Evolutionary conservation across 2,888 invertebrate genomes (phyloP).

Genomic region (Aproaerema taeniolella): DNA sequence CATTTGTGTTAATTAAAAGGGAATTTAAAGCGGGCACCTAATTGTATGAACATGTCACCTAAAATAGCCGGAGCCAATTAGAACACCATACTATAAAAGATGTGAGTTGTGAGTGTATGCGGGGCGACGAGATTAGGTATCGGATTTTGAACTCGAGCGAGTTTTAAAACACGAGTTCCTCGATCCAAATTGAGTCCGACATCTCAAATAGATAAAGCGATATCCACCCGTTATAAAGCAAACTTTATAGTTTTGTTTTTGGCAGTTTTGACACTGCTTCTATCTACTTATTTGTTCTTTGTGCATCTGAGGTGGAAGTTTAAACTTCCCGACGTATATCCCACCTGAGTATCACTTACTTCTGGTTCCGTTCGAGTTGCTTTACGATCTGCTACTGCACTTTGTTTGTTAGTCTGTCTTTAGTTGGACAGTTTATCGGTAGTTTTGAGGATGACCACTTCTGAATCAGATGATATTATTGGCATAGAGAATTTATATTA

Average conservation of each 20-base stretch:
- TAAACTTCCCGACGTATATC: slow-evolving; percentile 66
- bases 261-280: slow-evolving; percentile 74
- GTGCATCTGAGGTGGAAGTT: slow-evolving; percentile 66
- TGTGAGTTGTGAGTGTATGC: slow-evolving; percentile 17
- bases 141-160: slow-evolving; percentile 24
- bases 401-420: slow-evolving; percentile 28
- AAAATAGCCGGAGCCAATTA: slow-evolving; percentile 27
- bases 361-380: slow-evolving; percentile 41
- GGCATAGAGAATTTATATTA: background rate
- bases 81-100: slow-evolving; percentile 23
- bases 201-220: slow-evolving; percentile 71
- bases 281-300: slow-evolving; percentile 74
- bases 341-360: slow-evolving; percentile 58
- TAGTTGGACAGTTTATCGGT: slow-evolving; percentile 20
- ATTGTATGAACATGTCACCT: slow-evolving; percentile 15
- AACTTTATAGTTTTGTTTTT: slow-evolving; percentile 79
- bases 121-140: slow-evolving; percentile 25
- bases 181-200: slow-evolving; percentile 68
- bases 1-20: slow-evolving; percentile 32
- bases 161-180: slow-evolving; percentile 47
- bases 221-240: slow-evolving; percentile 68
- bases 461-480: too few relatives aligned
- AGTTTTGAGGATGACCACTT: slow-evolving; percentile 9
- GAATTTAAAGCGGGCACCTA: slow-evolving; percentile 16
- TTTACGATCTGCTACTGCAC: slow-evolving; percentile 41